Base-by-base conservation (phyloP, 1,140 invertebrate genomes). In the Danaus melanippus region DNA sequence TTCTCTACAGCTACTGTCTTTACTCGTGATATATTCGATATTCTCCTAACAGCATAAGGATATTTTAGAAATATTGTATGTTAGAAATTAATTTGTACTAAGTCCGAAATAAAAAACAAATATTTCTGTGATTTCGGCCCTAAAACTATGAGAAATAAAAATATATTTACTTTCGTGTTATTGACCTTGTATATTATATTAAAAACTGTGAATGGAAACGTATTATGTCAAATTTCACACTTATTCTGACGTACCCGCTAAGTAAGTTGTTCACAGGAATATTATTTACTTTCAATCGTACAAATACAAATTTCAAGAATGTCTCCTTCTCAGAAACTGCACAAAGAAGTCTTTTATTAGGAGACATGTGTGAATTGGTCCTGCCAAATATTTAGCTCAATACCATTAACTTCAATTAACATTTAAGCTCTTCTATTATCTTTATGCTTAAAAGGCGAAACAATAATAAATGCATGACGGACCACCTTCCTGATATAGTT, bases 221-320 rank as follows among this genome's bases (percentile, higher is more conserved):
- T 32, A 32, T 32, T 66, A 66, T 59, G 70, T 72, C 75, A 68
- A 84, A 81, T 69, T 76, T 79, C 66, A 71, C 76, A 74, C 71
- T 62, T 73, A 58, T 65, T 62, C 56, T 57, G 58, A 67, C 48
- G 62, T 53, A 58, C 61, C 55, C 49, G 53, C 43, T 53, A 58
- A 44, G 42, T 53, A 64, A 51, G 53, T 58, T 51, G 63, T 64
- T 64, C 58, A 63, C 57, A 58, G 43, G 48, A 59, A 50, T 50
- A 65, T 65, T 66, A 61, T 69, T 67, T 65, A 60, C 61, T 48
- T 51, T 53, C 32, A 32, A 41, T 42, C 49, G 12, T 42, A 11
- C 49, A 39, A 15, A 21, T 10, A 39, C 21, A 50, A 42, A 5
- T 50, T 12, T 15, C 49, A 50, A n/a, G 49, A 12, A 42, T 9